A percentile compares a stretch with the other conserved stretches of the same genome.
Conservation (phyloP, 1,140 invertebrate species). For the Danaus melanippus region DNA sequence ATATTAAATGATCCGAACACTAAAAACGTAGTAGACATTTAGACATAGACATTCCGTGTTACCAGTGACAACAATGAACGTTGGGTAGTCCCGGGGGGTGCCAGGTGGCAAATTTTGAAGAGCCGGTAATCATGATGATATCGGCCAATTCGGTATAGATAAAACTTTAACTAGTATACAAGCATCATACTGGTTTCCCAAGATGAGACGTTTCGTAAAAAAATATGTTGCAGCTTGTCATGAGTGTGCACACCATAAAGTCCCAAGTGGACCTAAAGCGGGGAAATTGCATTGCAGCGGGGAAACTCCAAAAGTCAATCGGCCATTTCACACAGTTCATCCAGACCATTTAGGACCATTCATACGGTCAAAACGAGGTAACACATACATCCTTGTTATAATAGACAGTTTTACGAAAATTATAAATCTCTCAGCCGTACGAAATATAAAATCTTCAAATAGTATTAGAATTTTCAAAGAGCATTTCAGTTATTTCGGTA, state of each 20-base stretch:
- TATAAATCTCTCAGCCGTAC: slow-evolving; percentile 11
- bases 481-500: slow-evolving; percentile 20
- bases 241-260: slow-evolving; percentile 7
- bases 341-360: slow-evolving; percentile 16
- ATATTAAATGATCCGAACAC: no score
- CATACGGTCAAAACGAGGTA: no score
- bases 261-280: slow-evolving; percentile 4
- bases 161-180: slow-evolving; percentile 8
- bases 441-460: slow-evolving; percentile 14
- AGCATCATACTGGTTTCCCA: slow-evolving; percentile 10
- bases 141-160: slow-evolving; percentile 8
- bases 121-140: slow-evolving; percentile 15
- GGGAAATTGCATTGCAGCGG: slow-evolving; percentile 14
- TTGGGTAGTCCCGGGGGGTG: neutral
- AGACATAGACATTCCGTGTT: neutral
- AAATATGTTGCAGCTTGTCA: slow-evolving; percentile 9
- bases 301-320: slow-evolving; percentile 8
- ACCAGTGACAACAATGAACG: no score
- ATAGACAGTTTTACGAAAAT: slow-evolving; percentile 20
- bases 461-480: slow-evolving; percentile 13
- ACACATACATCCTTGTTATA: slow-evolving; percentile 14
- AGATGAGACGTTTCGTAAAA: slow-evolving; percentile 7
- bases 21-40: neutral
- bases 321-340: slow-evolving; percentile 14
- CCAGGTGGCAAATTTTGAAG: slow-evolving; percentile 10